Base-by-base conservation (phyloP, 2,113 vertebrate genomes). In the Sakesphorus luctuosus region DNA sequence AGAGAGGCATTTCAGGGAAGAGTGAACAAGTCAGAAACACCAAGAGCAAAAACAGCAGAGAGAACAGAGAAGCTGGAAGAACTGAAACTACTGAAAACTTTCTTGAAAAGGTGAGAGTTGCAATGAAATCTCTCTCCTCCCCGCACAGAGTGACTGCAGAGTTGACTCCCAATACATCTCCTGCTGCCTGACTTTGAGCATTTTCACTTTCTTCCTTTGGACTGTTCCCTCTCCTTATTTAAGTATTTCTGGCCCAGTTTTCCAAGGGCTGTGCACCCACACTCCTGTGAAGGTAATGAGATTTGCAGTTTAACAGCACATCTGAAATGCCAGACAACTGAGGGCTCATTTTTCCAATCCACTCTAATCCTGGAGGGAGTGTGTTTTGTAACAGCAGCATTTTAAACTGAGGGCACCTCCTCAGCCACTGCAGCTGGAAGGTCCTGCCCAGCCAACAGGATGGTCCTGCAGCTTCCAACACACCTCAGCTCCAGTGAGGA, bases 231-330 rank as follows among this genome's bases (percentile, higher is more conserved):
- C 50, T 71, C 58, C 49, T 63, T 40, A 71, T 44, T 95, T 25
- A 68, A 90, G 80, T 65, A 38, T 56, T 88, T 84, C 88, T 90
- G 83, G 83, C 83, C 89, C 90, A 68, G 58, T 89, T 96, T 94
- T 78, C 86, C 7, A 14, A 84, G 56, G 75, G 67, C 87, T 94
- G 63, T 56, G 88, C 88, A 94, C 68, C 72, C 72, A 63, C 68
- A 78, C 87, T 88, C 82, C 75, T 36, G 75, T 55, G 90, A 80
- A 91, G 55, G 84, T 50, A 91, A 94, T 36, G 75, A 90, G 85
- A 91, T 94, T 88, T 95, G 90, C 82, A 80, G 87, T 87, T 80
- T 13, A 91, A 71, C 59, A 84, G 87, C 79, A 90, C 87, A 84
- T 84, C 87, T 67, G 76, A 86, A 90, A 90, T 2, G 35, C 76